phyloP scores from a whole-genome alignment of 2,113 vertebrate genomes.

The Hippocampus guttulatus region DNA sequence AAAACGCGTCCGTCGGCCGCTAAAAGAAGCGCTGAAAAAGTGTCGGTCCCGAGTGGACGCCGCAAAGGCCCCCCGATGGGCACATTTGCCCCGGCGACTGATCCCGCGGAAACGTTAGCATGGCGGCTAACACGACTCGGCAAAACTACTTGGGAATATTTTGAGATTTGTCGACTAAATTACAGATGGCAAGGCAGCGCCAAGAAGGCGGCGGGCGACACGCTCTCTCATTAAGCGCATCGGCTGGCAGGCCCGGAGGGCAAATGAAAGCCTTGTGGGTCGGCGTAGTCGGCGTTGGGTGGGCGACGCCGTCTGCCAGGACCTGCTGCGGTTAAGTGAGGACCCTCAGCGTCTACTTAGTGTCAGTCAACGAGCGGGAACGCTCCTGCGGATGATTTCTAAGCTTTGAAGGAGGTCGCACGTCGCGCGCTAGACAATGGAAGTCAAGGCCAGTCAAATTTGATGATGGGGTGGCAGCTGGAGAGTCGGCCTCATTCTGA shows the following conservation, averaged over 20 bases:
- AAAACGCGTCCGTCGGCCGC: too few relatives aligned
- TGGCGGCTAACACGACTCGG: too few relatives aligned
- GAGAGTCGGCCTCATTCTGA: too few relatives aligned
- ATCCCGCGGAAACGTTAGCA: too few relatives aligned
- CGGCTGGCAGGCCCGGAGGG: not conserved
- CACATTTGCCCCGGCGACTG: too few relatives aligned
- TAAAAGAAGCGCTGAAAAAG: too few relatives aligned
- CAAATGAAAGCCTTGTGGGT: not conserved
- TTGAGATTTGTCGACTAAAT: not conserved
- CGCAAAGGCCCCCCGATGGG: too few relatives aligned
- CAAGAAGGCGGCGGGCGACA: too few relatives aligned
- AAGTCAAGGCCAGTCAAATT: too few relatives aligned
- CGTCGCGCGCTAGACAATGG: not conserved
- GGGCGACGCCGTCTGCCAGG: constrained; percentile 12
- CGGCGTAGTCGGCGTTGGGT: not conserved
- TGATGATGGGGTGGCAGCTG: too few relatives aligned
- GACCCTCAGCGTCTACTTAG: constrained; percentile 5
- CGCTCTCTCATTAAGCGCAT: not conserved
- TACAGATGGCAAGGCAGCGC: not conserved
- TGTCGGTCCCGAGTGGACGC: too few relatives aligned
- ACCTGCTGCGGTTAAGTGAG: constrained; percentile 3
- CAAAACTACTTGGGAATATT: too few relatives aligned
- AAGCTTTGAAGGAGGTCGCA: not conserved
- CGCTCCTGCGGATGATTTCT: not conserved
- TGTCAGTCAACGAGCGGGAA: not conserved